Percentiles rank a stretch among this genome's conserved stretches.
Evolutionary conservation across 1,140 invertebrate species (phyloP).

Genomic region (Sitophilus oryzae): DNA sequence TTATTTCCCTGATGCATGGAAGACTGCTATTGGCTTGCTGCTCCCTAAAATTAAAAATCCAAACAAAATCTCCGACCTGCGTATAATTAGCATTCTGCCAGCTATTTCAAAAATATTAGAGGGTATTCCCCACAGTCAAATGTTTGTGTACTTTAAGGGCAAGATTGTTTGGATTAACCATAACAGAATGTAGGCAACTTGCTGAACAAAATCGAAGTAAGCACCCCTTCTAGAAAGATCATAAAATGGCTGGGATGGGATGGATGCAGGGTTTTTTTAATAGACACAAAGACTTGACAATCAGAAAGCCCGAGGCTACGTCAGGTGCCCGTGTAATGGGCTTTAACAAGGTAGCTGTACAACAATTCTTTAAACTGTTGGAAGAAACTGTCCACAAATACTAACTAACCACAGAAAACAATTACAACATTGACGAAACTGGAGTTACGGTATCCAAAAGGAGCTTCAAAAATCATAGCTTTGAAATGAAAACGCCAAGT

Average conservation of each 20-base stretch:
- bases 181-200: conserved; percentile 4
- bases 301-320: conserved; percentile 39
- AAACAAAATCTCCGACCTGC: too few relatives aligned
- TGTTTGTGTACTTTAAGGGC: too few relatives aligned
- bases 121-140: too few relatives aligned
- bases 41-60: too few relatives aligned
- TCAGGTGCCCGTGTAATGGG: conserved; percentile 36
- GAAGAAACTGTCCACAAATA: conserved; percentile 28
- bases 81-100: too few relatives aligned
- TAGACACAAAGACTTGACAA: conserved; percentile 31
- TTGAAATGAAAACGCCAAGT: conserved; percentile 44
- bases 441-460: conserved; percentile 38
- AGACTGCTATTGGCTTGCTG: too few relatives aligned
- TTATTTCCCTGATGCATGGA: too few relatives aligned
- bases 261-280: conserved; percentile 37
- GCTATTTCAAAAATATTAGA: too few relatives aligned
- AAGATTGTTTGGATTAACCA: conserved; percentile 24
- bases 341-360: conserved; percentile 38
- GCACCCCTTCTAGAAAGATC: conserved; percentile 21
- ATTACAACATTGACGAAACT: conserved; percentile 29
- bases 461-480: conserved; percentile 44
- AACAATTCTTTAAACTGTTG: conserved; percentile 34
- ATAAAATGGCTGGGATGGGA: conserved; percentile 32
- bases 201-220: conserved; percentile 22
- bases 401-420: conserved; percentile 34